These are phyloP conservation scores for Orientallactaga bullata DNA, from an alignment of 2,113 vertebrate species.

Conservation along the genomic window DNA sequence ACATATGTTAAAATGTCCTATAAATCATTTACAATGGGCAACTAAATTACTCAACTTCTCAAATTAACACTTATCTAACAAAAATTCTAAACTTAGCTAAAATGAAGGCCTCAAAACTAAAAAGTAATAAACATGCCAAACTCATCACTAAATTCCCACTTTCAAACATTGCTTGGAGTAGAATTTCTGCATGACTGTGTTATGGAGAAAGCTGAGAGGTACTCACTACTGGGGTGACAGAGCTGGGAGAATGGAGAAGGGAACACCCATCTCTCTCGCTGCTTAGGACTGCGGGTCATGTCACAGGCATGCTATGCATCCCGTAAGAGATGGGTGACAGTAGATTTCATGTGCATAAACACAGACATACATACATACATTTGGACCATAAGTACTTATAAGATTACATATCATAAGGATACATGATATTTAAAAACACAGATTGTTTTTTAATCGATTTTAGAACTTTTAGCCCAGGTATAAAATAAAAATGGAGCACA, in stretches of 20 bases:
- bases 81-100: constrained; percentile 56
- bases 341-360: not conserved
- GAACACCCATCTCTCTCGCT: too few species aligned
- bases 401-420: not conserved
- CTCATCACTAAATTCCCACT: constrained; percentile 29
- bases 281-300: not conserved
- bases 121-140: constrained; percentile 13
- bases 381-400: not conserved
- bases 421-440: constrained; percentile 57
- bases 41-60: not conserved
- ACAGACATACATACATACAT: too few species aligned
- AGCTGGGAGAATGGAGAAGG: not conserved
- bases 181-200: not conserved
- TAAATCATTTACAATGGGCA: constrained; percentile 52
- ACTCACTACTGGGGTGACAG: not conserved
- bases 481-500: constrained; percentile 37
- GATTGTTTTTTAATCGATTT: constrained; percentile 18
- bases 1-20: constrained; percentile 59
- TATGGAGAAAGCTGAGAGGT: not conserved
- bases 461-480: constrained; percentile 28
- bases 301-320: not conserved
- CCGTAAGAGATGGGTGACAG: not conserved
- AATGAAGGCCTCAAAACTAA: constrained; percentile 65
- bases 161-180: not conserved
- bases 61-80: constrained; percentile 48